phyloP scores from a whole-genome alignment of 53 echinoderm and acorn worm species.

The Pentamera pediparva region DNA sequence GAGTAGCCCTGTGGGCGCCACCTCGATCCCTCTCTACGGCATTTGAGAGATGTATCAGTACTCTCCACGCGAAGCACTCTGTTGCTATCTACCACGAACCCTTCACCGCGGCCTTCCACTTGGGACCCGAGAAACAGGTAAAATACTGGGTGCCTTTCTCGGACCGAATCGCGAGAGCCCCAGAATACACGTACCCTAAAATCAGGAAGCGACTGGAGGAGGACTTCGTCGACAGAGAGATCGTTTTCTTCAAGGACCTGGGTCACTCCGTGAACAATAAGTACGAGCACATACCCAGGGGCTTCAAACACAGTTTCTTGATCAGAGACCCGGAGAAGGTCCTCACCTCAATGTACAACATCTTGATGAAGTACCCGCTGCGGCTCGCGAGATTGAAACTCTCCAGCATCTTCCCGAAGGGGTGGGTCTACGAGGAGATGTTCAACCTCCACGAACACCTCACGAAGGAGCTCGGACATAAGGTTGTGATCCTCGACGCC shows the following conservation, averaged over 20 bases:
- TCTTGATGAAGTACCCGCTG: conserved; percentile 53
- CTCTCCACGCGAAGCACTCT: conserved; percentile 27
- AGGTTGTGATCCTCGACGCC: conserved; percentile 75
- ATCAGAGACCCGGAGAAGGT: conserved; percentile 83
- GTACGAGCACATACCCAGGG: conserved; percentile 60
- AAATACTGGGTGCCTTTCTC: conserved; percentile 5
- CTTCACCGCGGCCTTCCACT: conserved; percentile 75
- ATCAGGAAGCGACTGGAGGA: conserved; percentile 64
- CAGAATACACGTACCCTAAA: conserved; percentile 53
- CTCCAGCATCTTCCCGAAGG: conserved; percentile 54
- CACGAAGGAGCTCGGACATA: conserved; percentile 55
- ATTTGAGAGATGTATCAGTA: conserved; percentile 86
- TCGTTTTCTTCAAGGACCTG: conserved; percentile 84
- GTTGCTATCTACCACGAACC: conserved; percentile 71
- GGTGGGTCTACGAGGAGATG: conserved; percentile 72
- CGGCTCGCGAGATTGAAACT: conserved; percentile 48
- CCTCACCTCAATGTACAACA: conserved; percentile 59
- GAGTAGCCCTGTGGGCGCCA: conserved; percentile 83
- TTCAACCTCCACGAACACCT: conserved; percentile 58
- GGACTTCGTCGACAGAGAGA: conserved; percentile 35
- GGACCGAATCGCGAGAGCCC: conserved; percentile 40
- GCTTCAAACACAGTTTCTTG: conserved; percentile 80
- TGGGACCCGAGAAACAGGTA: conserved; percentile 77
- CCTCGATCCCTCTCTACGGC: conserved; percentile 93
- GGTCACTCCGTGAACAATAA: conserved; percentile 64